A percentile compares a stretch with the other conserved stretches of the same genome.
These are phyloP conservation scores for Bagarius yarrelli DNA, from an alignment of 2,113 vertebrate genomes.

Conservation along the genomic window DNA sequence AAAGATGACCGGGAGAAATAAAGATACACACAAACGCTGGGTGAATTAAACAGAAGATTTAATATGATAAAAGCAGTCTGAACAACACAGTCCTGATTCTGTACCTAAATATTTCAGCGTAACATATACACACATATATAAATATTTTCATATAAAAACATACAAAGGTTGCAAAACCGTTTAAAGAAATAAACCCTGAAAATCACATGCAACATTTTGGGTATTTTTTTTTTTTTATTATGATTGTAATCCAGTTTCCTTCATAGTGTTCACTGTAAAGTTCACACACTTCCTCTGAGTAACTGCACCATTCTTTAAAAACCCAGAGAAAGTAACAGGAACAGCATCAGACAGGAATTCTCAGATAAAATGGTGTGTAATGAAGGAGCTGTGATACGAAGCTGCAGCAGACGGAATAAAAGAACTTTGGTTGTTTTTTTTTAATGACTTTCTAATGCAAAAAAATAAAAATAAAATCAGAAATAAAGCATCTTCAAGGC, in stretches of 20 bases:
- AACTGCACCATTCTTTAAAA: slow-evolving; percentile 48
- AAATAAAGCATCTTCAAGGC: slow-evolving; percentile 5
- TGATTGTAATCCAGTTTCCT: slow-evolving; percentile 33
- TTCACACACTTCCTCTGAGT: slow-evolving; percentile 23
- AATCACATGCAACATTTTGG: neutral
- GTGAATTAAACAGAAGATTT: neutral
- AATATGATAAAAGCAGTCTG: slow-evolving; percentile 11
- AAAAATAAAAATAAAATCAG: slow-evolving; percentile 37
- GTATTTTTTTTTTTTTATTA: neutral
- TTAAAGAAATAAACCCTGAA: neutral
- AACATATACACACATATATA: slow-evolving; percentile 52
- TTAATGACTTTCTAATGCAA: slow-evolving; percentile 68
- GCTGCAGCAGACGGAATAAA: slow-evolving; percentile 70
- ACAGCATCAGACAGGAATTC: slow-evolving; percentile 46
- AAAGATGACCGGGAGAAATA: neutral
- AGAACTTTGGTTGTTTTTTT: slow-evolving; percentile 95
- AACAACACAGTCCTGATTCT: slow-evolving; percentile 16
- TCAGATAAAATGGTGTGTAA: slow-evolving; percentile 58
- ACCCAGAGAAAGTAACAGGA: slow-evolving; percentile 34
- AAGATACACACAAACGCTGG: neutral
- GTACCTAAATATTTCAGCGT: slow-evolving; percentile 24
- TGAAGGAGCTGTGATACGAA: slow-evolving; percentile 77
- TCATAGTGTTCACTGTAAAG: slow-evolving; percentile 56
- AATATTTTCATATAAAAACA: slow-evolving; percentile 59
- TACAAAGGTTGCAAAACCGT: slow-evolving; percentile 57